Percentiles rank a stretch among this genome's conserved stretches.
Conservation (phyloP, 1,140 invertebrate genomes). For the Sesamia nonagrioides region DNA sequence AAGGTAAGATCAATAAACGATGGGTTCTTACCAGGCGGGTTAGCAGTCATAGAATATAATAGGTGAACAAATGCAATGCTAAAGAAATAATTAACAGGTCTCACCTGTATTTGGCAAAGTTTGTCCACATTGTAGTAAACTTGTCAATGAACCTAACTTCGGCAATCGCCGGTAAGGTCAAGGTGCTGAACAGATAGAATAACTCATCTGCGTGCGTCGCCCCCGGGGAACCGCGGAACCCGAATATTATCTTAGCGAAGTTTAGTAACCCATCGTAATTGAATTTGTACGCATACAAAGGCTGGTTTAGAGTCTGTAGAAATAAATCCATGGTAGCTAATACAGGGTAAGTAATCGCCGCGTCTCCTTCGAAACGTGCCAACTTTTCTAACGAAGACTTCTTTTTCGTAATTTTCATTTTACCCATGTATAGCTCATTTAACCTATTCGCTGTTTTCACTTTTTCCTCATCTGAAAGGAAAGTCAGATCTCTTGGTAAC, state of each 20-base stretch:
- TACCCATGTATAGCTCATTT: conserved; percentile 66
- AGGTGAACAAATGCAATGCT: not conserved
- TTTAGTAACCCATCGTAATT: conserved; percentile 45
- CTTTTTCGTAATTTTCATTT: conserved; percentile 59
- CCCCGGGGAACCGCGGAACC: conserved; percentile 31
- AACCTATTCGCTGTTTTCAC: conserved; percentile 56
- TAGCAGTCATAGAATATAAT: not conserved
- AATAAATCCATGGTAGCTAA: conserved; percentile 68
- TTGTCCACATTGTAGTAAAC: conserved; percentile 68
- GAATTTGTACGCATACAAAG: conserved; percentile 51
- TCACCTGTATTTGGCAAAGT: conserved; percentile 78
- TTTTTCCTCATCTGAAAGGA: conserved; percentile 65
- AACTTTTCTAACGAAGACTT: conserved; percentile 59
- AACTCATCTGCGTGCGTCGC: conserved; percentile 47
- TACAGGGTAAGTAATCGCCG: conserved; percentile 69
- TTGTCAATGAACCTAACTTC: conserved; percentile 2
- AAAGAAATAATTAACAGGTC: conserved; percentile 4
- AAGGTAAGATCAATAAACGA: not conserved
- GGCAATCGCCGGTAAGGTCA: not conserved
- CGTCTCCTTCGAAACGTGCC: conserved; percentile 71
- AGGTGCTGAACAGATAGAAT: conserved; percentile 22
- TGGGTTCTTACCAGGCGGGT: not conserved
- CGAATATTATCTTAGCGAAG: conserved; percentile 30
- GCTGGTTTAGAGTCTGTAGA: conserved; percentile 58
- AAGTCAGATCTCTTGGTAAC: conserved; percentile 70